Base-by-base conservation (phyloP, 2,888 invertebrate species). In the Drosophila robusta region DNA sequence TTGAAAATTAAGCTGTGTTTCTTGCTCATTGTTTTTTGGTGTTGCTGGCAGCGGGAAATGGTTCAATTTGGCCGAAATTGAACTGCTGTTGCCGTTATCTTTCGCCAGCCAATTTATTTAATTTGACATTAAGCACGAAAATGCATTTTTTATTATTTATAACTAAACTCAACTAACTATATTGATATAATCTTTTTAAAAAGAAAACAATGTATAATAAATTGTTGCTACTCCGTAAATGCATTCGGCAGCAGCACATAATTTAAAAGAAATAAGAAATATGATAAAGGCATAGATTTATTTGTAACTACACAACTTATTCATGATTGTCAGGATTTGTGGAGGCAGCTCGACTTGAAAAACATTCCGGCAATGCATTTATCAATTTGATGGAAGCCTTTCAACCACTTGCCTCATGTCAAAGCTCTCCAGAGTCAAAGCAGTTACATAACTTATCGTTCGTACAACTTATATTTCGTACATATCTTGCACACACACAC, bases 1-100 rank as follows among this genome's bases (percentile, higher is more conserved):
- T 78, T 76, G 78, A 76, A 76, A 78, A 78, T 70, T 60, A 70
- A 63, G 41, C 57, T 32, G 38, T 52, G 49, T 65, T 64, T 39
- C 16, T 46, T 42, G 38, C 18, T 41, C 46, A 47, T 54, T 65
- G 64, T 34, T 70, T 39, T 39, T 47, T 36, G 39, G 14, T 45
- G 22, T 16, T 36, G 38, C 46, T 42, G 29, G 0, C 42, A 22
- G 22, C 41, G 12, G 41, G n/a, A 58, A 51, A 26, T 57, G 57
- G 51, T 39, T 63, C 44, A 75, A 64, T 47, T 39, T 39, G 22
- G 50, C 16, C 50, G 12, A 34, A 68, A 61, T 52, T 49, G n/a
- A 57, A 46, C 22, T 34, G 16, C 32, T 39, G 12, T 34, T 34
- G 4, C 34, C 12, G 12, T 34, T 34, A 12, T 32, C 32, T 32